Evolutionary conservation across 2,888 invertebrate species (phyloP), one percentile per base, ranked within the genome.

Genomic region (Orthosia gracilis): DNA sequence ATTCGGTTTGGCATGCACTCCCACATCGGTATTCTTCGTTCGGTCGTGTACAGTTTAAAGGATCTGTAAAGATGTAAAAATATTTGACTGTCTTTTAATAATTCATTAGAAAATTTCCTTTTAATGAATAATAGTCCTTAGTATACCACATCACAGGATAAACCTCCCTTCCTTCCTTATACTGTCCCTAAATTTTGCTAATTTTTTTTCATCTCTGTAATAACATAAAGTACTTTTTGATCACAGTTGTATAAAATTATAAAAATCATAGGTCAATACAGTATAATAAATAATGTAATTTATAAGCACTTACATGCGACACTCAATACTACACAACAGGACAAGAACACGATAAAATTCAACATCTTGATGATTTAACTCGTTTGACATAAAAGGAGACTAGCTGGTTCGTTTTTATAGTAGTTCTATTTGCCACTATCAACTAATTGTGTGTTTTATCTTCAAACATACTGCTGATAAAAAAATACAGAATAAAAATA

Each of bases 1-100:
- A 73, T 9, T 1, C 0, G 0, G 70, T 62, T 55, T 70, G 61
- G 31, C 73, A 73, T 17, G 70, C 31, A 40, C 61, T 70, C 4
- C 73, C 73, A 70, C 70, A 70, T 40, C 1, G 12, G n/a, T 70
- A 73, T 0, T 55, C 7, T 17, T 73, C 61, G 23, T 70, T 47
- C 0, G 15, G 15, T 12, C 31, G 15, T 15, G 45, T 61, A 31
- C 72, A 73, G 12, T 23, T 15, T 0, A 55, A 1, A 13, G 9
- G 15, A 4, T 0, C 58, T 72, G 50, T 13, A 59, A 59, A 9
- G 40, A 52, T 45, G 1, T 26, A 7, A 11, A 7, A 45, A 49
- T 11, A 66, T 40, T 40, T 40, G 9, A 40, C 9, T 40, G 40
- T 9, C 7, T 40, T 31, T 31, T 7, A 31, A 31, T 40, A 40